These are phyloP conservation scores for Argyrosomus japonicus DNA, from an alignment of 2,113 vertebrate species.

Conservation along the genomic window DNA sequence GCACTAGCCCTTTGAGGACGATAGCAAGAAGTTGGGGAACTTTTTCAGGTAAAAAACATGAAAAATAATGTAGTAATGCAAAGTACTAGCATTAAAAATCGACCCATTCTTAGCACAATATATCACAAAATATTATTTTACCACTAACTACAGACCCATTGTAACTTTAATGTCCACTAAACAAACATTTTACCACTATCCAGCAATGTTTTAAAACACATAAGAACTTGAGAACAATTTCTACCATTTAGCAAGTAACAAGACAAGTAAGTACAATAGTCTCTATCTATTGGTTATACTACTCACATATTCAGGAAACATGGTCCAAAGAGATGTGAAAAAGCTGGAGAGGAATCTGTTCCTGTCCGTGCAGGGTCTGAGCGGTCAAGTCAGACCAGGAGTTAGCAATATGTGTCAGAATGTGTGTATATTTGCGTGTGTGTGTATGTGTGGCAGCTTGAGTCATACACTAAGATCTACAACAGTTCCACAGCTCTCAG, in stretches of 20 bases:
- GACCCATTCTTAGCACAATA: background rate
- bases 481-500: constrained; percentile 43
- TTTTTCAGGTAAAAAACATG: background rate
- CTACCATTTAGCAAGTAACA: background rate
- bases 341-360: constrained; percentile 19
- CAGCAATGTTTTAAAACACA: background rate
- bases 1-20: no score
- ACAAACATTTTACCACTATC: background rate
- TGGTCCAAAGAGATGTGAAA: constrained; percentile 67
- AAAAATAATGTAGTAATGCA: background rate
- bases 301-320: constrained; percentile 82
- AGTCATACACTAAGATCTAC: constrained; percentile 1
- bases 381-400: constrained; percentile 6
- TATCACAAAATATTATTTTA: background rate
- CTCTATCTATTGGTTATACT: background rate
- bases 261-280: background rate
- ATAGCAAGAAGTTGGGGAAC: background rate
- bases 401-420: background rate
- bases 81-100: background rate
- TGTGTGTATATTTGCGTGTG: background rate
- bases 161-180: background rate
- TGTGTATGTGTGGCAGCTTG: constrained; percentile 7
- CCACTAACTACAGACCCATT: background rate
- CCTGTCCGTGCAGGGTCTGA: constrained; percentile 5
- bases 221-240: background rate